These are phyloP conservation scores for Cyprinus carpio DNA, from an alignment of 2,113 vertebrate species.

Conservation along the genomic window DNA sequence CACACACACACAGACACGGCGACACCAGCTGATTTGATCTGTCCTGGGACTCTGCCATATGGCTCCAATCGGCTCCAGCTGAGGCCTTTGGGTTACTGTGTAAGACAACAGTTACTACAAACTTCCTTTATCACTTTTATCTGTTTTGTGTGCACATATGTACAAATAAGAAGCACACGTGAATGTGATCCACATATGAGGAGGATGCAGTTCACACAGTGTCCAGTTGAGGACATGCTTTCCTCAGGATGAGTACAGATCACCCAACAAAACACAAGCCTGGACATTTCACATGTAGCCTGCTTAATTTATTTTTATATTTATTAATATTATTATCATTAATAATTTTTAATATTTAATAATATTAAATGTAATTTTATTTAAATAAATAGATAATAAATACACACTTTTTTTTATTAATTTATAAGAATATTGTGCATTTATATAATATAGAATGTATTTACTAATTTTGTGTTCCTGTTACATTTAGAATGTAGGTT, in stretches of 20 bases:
- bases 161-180: neutral
- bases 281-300: neutral
- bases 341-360: too few relatives aligned
- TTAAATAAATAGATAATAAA: too few relatives aligned
- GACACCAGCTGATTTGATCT: neutral
- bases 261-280: neutral
- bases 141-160: neutral
- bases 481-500: too few relatives aligned
- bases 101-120: neutral
- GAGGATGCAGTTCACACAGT: neutral
- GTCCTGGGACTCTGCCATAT: conserved; percentile 7
- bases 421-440: too few relatives aligned
- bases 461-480: neutral
- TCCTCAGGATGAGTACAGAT: conserved; percentile 22
- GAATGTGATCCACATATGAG: neutral
- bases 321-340: neutral
- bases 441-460: neutral
- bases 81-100: neutral
- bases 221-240: conserved; percentile 43
- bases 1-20: neutral
- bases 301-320: neutral
- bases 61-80: neutral
- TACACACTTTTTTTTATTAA: too few relatives aligned
- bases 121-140: neutral
- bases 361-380: too few relatives aligned